Evolutionary conservation across 2,797 vertebrate genomes (phyloP).

Genomic region (Phrynocephalus vlangalii): DNA sequence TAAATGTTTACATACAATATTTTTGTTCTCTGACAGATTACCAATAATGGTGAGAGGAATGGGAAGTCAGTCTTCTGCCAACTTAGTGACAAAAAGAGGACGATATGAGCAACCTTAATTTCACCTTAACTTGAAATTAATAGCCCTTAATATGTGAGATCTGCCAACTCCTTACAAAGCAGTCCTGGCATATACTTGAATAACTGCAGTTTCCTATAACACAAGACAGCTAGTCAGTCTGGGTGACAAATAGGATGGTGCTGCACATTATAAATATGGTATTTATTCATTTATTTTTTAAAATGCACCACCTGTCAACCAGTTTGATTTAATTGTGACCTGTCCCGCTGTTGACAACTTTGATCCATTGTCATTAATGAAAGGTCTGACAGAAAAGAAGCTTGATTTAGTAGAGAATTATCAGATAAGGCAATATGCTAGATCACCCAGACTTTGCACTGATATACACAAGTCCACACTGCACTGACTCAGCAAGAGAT

Average conservation of each 20-base stretch:
- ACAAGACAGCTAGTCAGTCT: constrained; percentile 15
- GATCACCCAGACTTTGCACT: constrained; percentile 32
- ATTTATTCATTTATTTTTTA: constrained; percentile 18
- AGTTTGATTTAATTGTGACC: constrained; percentile 20
- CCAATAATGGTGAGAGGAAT: background rate
- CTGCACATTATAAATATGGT: constrained; percentile 13
- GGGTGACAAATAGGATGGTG: background rate
- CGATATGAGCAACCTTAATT: too few relatives aligned
- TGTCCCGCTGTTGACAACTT: constrained; percentile 20
- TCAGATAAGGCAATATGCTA: constrained; percentile 38
- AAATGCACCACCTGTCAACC: constrained; percentile 24
- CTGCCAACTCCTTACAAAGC: background rate
- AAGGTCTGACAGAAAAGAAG: constrained; percentile 42
- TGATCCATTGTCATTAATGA: constrained; percentile 50
- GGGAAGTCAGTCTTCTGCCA: background rate
- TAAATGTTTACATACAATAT: background rate
- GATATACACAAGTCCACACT: constrained; percentile 39
- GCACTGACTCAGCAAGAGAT: constrained; percentile 40
- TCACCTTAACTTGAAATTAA: constrained; percentile 1
- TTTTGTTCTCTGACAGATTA: background rate
- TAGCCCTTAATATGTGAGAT: background rate
- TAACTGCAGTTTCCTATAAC: background rate
- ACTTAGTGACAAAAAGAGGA: background rate
- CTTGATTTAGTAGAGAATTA: constrained; percentile 33
- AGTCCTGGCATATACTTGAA: constrained; percentile 3